Conservation (phyloP, 2,797 vertebrate genomes). For the Limosa lapponica region DNA sequence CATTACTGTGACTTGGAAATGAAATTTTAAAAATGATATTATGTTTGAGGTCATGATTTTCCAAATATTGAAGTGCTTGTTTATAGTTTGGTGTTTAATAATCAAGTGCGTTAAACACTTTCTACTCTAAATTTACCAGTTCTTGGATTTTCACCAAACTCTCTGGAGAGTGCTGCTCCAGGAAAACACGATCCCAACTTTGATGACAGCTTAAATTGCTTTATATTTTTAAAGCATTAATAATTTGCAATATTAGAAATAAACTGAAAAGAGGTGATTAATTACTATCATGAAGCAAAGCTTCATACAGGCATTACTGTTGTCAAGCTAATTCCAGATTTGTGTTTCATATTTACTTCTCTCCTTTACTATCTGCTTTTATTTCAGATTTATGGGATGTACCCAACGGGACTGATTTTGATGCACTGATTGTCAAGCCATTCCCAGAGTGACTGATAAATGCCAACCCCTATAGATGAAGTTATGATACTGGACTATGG, state of each 20-base stretch:
- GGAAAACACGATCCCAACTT: background rate
- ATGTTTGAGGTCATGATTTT: background rate
- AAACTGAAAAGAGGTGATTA: background rate
- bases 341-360: constrained; percentile 3
- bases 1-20: background rate
- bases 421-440: background rate
- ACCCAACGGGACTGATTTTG: background rate
- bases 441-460: background rate
- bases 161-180: background rate
- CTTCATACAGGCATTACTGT: background rate
- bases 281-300: constrained; percentile 2
- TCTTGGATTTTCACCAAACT: background rate
- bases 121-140: constrained; percentile 23
- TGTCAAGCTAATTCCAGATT: background rate
- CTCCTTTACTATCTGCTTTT: background rate
- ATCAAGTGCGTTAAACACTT: background rate
- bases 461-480: background rate
- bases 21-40: background rate
- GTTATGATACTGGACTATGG: background rate
- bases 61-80: constrained; percentile 36
- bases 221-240: constrained; percentile 15
- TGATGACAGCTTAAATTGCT: background rate
- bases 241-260: constrained; percentile 35
- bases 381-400: background rate
- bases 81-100: constrained; percentile 44